Evolutionary conservation across 1,140 invertebrate species (phyloP).

Genomic region (Samia ricini): DNA sequence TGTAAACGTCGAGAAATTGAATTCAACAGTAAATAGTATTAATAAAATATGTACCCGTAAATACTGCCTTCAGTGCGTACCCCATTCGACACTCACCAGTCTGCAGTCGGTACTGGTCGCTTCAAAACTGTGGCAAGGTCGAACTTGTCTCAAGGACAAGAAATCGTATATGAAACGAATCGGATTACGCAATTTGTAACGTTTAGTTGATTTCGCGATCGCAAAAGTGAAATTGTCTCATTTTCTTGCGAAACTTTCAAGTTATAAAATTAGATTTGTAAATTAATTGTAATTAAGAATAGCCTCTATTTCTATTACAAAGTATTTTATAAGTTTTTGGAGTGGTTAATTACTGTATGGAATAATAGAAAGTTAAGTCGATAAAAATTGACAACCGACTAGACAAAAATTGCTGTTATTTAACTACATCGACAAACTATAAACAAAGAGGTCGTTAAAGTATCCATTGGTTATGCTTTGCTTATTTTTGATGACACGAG

Average conservation of each 20-base stretch:
- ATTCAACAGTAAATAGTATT: no score
- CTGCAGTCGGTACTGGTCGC: neutral
- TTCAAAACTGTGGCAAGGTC: constrained; percentile 9
- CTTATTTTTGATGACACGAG: no score
- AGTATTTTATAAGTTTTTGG: neutral
- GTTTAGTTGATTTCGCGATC: constrained; percentile 3
- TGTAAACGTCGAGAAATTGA: no score
- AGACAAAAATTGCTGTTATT: no score
- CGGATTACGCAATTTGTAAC: constrained; percentile 2
- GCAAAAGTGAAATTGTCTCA: constrained; percentile 4
- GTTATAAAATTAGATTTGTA: neutral
- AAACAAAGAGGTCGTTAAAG: no score
- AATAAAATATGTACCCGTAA: no score
- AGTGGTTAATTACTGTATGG: no score
- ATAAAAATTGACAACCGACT: no score
- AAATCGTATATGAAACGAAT: constrained; percentile 3
- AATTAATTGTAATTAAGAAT: neutral
- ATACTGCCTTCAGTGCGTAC: neutral
- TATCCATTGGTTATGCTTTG: no score
- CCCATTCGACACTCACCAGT: neutral
- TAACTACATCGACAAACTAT: no score
- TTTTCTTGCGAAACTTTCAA: constrained; percentile 2
- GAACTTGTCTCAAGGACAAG: neutral
- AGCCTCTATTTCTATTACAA: neutral
- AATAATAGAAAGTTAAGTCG: no score